Conservation (phyloP, 92 coral and sea anemone genomes). For the Epizoanthus rinbou region DNA sequence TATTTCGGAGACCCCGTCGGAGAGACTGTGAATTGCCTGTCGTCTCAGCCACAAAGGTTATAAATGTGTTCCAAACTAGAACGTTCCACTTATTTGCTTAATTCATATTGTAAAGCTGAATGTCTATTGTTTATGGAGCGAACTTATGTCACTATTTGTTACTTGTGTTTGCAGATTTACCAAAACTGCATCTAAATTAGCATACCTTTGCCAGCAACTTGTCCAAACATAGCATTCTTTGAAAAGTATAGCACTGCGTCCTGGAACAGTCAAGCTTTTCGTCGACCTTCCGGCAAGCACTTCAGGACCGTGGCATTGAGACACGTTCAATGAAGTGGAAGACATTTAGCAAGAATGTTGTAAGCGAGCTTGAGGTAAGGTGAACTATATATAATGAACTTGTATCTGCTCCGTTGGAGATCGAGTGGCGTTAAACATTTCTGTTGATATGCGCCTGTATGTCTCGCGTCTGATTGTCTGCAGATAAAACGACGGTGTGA, state of each 20-base stretch:
- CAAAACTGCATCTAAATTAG: slow-evolving; percentile 51
- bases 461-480: background rate
- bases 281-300: background rate
- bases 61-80: slow-evolving; percentile 2
- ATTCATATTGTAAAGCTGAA: slow-evolving; percentile 26
- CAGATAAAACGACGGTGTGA: background rate
- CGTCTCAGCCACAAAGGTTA: slow-evolving; percentile 18
- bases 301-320: background rate
- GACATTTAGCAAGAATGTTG: background rate
- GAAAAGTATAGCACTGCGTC: background rate
- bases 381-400: background rate
- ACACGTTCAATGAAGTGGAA: background rate
- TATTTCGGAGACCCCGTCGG: background rate
- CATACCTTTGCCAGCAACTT: slow-evolving; percentile 43
- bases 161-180: slow-evolving; percentile 47
- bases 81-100: slow-evolving; percentile 33
- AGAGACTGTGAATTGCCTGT: background rate
- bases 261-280: background rate
- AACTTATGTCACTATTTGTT: slow-evolving; percentile 52
- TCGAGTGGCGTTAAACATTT: slow-evolving; percentile 27
- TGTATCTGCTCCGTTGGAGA: background rate
- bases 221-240: slow-evolving; percentile 31
- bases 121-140: slow-evolving; percentile 48
- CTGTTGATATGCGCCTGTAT: slow-evolving; percentile 24
- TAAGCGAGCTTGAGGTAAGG: background rate